Evolutionary conservation across 64 coral and sea anemone genomes (phyloP).

Genomic region (Montipora sp.): DNA sequence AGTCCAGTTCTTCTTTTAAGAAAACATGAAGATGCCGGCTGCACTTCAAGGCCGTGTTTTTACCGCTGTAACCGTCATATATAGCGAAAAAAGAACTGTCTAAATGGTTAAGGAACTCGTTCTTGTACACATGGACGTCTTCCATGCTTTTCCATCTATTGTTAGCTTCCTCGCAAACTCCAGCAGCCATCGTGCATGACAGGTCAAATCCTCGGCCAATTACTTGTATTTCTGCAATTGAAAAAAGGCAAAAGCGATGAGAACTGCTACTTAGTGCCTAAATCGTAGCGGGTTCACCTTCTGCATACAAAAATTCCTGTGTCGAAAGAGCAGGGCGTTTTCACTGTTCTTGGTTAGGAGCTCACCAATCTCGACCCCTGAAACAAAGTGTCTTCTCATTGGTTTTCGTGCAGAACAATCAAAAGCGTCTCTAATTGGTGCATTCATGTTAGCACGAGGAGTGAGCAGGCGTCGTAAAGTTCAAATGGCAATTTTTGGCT

Average conservation of each 20-base stretch:
- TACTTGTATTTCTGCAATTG: conserved; percentile 28
- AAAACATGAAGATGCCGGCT: conserved; percentile 79
- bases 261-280: no score
- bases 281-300: no score
- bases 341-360: no score
- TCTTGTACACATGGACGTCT: conserved; percentile 71
- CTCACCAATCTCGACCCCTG: no score
- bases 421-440: no score
- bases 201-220: conserved; percentile 20
- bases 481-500: no score
- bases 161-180: conserved; percentile 86
- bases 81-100: conserved; percentile 80
- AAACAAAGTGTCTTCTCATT: no score
- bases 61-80: conserved; percentile 91
- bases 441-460: no score
- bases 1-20: conserved; percentile 69
- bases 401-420: no score
- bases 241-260: neutral
- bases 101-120: conserved; percentile 69
- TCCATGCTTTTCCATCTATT: conserved; percentile 93
- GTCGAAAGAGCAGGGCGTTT: no score
- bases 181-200: conserved; percentile 64
- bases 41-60: conserved; percentile 71
- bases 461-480: no score
- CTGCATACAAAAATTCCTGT: neutral